Evolutionary conservation across 2,797 vertebrate species (phyloP).

Genomic region (Pseudochirops cupreus): DNA sequence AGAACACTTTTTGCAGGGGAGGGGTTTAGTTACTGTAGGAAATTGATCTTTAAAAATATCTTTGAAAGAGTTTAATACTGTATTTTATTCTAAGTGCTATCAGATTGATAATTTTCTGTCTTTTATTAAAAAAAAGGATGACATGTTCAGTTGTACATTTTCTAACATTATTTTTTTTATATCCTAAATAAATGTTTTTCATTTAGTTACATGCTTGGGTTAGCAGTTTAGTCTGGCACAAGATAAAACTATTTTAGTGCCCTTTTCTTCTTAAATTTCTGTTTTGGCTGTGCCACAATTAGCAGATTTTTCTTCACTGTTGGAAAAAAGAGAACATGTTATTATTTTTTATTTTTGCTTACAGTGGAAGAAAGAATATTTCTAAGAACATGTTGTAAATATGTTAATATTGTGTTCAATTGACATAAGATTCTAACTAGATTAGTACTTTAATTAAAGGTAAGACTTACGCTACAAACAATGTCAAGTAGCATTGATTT

Average conservation of each 20-base stretch:
- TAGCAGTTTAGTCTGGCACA: not conserved
- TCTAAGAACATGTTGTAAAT: not conserved
- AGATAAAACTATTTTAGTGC: not conserved
- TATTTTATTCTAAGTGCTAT: conserved; percentile 30
- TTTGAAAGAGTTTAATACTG: conserved; percentile 17
- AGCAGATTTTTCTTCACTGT: not conserved
- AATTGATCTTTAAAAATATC: conserved; percentile 18
- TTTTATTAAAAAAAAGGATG: not conserved
- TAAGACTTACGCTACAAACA: not conserved
- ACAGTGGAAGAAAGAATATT: not conserved
- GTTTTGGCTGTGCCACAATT: not conserved
- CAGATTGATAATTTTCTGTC: not conserved
- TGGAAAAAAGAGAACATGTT: not conserved
- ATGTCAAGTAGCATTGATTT: not conserved
- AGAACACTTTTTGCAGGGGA: not conserved
- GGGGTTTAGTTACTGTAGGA: not conserved
- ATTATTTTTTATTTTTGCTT: not conserved
- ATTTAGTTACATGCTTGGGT: not conserved
- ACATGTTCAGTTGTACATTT: not conserved
- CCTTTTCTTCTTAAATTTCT: not conserved
- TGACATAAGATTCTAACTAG: not conserved
- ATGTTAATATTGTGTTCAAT: not conserved
- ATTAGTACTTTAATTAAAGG: conserved; percentile 36
- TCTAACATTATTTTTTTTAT: not conserved
- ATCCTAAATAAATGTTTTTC: not conserved